Base-by-base conservation (phyloP, 2,797 vertebrate genomes). In the Myotis pilosus region DNA sequence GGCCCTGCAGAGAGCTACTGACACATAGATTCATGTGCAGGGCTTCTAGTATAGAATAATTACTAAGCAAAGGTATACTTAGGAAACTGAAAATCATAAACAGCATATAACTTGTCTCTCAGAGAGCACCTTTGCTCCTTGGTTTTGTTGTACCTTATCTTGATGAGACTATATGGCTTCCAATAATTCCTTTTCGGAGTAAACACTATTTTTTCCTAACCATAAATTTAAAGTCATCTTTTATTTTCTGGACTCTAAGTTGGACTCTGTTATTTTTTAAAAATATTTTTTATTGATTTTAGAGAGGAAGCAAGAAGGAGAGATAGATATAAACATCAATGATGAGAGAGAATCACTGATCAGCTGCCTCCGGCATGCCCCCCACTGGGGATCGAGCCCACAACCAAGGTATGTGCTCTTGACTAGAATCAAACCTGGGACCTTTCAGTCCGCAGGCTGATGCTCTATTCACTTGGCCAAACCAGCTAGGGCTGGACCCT, bases 51-150 rank as follows among this genome's bases (percentile, higher is more conserved):
- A 22, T 55, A 55, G 53, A 23, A 62, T 75, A 36, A 44, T 47
- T 64, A 38, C 17, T 78, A 53, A 4, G 12, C 17, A 95, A 15
- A 84, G 72, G 62, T 88, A 94, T 89, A 97, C 89, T 89, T 79
- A 89, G 93, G 82, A 96, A 94, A 95, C 75, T 72, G 16, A 91
- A 97, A 94, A 88, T 44, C 20, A 83, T 90, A 92, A 44, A 94
- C 97, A 95, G 11, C 22, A 66, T 3, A 53, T 23, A 78, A 5
- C 0, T 23, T 86, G 28, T 10, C 4, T 94, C 3, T 93, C 69
- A 86, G 74, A 51, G 25, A 94, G 1, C 8, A 30, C 47, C 51
- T 92, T 94, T 85, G 75, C 49, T 94, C 23, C 91, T 44, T 85
- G 69, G 86, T 96, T 95, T 94, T 94, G 22, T 68, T 87, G 8